A percentile compares a stretch with the other conserved stretches of the same genome.
Evolutionary conservation across 2,113 vertebrate species (phyloP).

Genomic region (Carassius auratus): DNA sequence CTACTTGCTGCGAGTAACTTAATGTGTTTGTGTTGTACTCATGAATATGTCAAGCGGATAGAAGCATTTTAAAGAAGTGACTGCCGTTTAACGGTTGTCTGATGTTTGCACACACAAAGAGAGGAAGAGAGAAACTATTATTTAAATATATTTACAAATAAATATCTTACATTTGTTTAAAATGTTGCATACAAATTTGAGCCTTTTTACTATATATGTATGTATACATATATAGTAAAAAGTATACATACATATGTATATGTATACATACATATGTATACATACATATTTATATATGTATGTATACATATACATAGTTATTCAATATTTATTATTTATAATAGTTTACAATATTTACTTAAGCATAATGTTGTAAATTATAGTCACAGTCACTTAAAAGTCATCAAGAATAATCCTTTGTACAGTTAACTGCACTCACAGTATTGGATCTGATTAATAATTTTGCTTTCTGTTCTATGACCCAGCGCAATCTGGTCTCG

Average conservation of each 20-base stretch:
- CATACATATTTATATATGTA: too few relatives aligned
- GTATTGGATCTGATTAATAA: constrained; percentile 11
- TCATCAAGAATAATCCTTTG: not conserved
- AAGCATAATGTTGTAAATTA: not conserved
- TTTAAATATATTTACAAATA: not conserved
- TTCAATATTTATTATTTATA: not conserved
- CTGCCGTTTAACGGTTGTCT: not conserved
- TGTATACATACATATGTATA: not conserved
- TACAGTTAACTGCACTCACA: not conserved
- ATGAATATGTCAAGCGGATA: constrained; percentile 39
- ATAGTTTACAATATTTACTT: not conserved
- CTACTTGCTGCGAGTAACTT: constrained; percentile 31
- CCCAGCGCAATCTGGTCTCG: not conserved
- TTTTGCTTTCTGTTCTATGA: not conserved
- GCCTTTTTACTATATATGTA: not conserved
- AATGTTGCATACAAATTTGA: not conserved
- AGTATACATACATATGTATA: not conserved
- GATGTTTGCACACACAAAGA: not conserved
- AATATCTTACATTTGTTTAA: not conserved
- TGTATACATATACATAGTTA: too few relatives aligned
- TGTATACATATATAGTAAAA: not conserved
- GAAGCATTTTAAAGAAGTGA: constrained; percentile 9
- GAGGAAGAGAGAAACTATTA: not conserved
- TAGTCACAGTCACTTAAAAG: not conserved
- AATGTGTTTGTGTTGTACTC: constrained; percentile 40